Percentiles rank a stretch among this genome's conserved stretches.
Conservation (phyloP, 2,113 vertebrate species). For the Macquaria australasica region DNA sequence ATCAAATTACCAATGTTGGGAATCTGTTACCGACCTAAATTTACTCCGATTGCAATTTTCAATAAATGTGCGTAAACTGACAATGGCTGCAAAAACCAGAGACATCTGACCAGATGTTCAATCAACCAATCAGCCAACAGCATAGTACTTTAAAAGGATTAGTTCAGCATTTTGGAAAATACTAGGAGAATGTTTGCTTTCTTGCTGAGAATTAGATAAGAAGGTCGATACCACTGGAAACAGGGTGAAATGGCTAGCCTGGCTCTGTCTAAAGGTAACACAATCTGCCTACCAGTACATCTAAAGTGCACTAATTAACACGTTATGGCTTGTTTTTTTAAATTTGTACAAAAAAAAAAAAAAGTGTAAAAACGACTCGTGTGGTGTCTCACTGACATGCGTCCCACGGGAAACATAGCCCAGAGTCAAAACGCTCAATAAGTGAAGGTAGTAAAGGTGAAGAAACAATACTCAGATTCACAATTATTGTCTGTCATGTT, state of each 20-base stretch:
- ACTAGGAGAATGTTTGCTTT: background rate
- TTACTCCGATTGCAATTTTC: background rate
- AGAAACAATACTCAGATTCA: background rate
- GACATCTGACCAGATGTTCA: background rate
- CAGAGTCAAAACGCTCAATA: constrained; percentile 8
- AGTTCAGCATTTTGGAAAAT: background rate
- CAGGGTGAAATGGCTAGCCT: too few species aligned
- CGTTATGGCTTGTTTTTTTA: too few species aligned
- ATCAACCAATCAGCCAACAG: background rate
- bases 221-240: too few species aligned
- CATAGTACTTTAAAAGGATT: background rate
- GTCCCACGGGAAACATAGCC: constrained; percentile 1
- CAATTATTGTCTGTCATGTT: background rate
- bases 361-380: too few species aligned
- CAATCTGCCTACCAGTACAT: too few species aligned
- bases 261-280: too few species aligned
- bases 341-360: too few species aligned
- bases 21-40: background rate
- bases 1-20: background rate
- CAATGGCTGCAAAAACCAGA: background rate
- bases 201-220: too few species aligned
- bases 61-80: background rate
- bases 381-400: background rate
- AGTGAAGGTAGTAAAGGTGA: constrained; percentile 10
- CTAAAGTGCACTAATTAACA: too few species aligned